A percentile compares a stretch with the other conserved stretches of the same genome.
Conservation (phyloP, 2,113 vertebrate genomes). For the Aldabrachelys gigantea region DNA sequence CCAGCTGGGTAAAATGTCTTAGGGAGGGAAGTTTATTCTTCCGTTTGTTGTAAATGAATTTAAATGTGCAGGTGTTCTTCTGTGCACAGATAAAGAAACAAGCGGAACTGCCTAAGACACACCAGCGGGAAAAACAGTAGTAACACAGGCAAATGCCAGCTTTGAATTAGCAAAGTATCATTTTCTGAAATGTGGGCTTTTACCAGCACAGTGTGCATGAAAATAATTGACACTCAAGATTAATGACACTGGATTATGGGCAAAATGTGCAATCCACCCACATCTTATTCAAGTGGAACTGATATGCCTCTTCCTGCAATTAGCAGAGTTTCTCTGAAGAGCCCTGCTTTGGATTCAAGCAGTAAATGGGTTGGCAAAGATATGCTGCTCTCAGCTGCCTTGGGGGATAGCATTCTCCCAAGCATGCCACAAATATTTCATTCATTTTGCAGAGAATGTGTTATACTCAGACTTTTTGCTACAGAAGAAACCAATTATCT, state of each 20-base stretch:
- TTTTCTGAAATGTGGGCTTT: not conserved
- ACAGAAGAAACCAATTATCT: not conserved
- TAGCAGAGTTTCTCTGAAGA: not conserved
- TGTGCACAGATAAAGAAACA: not conserved
- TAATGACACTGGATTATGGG: not conserved
- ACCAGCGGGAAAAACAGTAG: not conserved
- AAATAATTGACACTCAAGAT: not conserved
- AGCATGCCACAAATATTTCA: not conserved
- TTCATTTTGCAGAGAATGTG: not conserved
- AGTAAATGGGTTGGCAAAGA: not conserved
- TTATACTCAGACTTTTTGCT: not conserved
- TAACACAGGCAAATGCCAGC: not conserved
- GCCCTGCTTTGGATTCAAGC: not conserved
- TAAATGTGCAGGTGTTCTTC: not conserved
- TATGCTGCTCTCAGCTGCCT: constrained; percentile 40
- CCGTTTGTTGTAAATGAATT: not conserved
- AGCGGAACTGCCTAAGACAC: fast-evolving
- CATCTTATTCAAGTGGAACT: not conserved
- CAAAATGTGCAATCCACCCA: not conserved
- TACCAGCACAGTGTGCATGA: not conserved
- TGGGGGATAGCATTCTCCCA: constrained; percentile 4
- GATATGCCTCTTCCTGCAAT: constrained; percentile 39
- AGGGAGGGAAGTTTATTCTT: not conserved
- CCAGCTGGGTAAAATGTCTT: not conserved
- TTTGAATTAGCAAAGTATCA: not conserved